Evolutionary conservation across 2,888 invertebrate species (phyloP).

Genomic region (Orthosia cruda): DNA sequence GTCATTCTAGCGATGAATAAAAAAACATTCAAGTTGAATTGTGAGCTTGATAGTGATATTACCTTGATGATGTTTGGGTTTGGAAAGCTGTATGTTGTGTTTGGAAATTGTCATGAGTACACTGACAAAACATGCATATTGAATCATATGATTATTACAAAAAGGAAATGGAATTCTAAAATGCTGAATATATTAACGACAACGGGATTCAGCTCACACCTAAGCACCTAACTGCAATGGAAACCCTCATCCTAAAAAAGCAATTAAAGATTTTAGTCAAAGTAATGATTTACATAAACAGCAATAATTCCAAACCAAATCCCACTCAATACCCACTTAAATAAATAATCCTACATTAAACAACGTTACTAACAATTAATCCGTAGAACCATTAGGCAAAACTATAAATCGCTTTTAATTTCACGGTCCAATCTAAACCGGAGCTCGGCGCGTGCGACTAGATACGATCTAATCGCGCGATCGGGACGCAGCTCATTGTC

Average conservation of each 20-base stretch:
- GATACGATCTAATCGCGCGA: constrained; percentile 85
- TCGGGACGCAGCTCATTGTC: constrained; percentile 84
- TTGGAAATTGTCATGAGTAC: not conserved
- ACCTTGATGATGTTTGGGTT: constrained; percentile 17
- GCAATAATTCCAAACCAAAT: constrained; percentile 52
- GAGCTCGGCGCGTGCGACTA: constrained; percentile 83
- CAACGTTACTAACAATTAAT: constrained; percentile 79
- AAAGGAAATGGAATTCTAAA: not conserved
- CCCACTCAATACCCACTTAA: constrained; percentile 59
- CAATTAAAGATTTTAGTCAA: not conserved
- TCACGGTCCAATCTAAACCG: constrained; percentile 81
- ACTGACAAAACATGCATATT: not conserved
- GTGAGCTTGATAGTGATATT: constrained; percentile 43
- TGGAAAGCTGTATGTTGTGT: constrained; percentile 5
- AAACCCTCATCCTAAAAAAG: not conserved
- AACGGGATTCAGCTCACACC: not conserved
- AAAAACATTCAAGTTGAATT: constrained; percentile 43
- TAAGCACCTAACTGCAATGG: not conserved
- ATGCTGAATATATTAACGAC: not conserved
- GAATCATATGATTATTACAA: not conserved
- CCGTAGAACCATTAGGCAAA: constrained; percentile 73
- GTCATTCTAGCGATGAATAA: constrained; percentile 62
- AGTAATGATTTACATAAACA: constrained; percentile 20
- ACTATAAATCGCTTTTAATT: constrained; percentile 84
- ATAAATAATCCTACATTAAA: constrained; percentile 69